Base-by-base conservation (phyloP, 2,797 vertebrate genomes). In the Rhodeus uyekii region DNA sequence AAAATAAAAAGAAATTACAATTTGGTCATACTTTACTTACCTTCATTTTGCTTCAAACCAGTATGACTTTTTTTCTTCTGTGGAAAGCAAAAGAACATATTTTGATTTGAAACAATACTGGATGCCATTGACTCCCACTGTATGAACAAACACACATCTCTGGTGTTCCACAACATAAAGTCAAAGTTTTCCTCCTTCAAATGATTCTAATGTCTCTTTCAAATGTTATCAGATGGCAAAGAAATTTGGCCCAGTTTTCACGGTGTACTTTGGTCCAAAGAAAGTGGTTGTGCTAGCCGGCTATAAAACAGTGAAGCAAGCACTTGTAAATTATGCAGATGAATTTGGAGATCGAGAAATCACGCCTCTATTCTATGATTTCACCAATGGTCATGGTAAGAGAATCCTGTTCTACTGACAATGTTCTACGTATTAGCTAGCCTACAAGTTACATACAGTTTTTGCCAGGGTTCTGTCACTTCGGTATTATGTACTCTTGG, bases 241-340 rank as follows among this genome's bases (percentile, higher is more conserved):
- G n/a, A n/a, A n/a, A n/a, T n/a, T n/a, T n/a, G n/a, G n/a, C n/a
- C n/a, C n/a, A n/a, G 88, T 95, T 1, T 95, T 93, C 58, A 91
- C 86, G 0, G 81, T 94, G 1, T 77, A 92, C 78, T 48, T 94
- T 29, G 93, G 93, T 58, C 67, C 87, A 5, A 86, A 84, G 8
- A 93, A 92, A 86, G 88, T 90, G n/a, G 90, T 95, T 61, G 88
- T 95, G 3, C 84, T 94, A 71, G 88, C 91, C 3, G 93, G 94
- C 8, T 91, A 93, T 82, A 90, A 91, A 84, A 71, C 89, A 0
- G 90, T 95, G 12, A 94, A 90, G 87, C 85, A 94, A 44, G 94
- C 93, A 22, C 88, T 95, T 50, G 88, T 94, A 24, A 78, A 39
- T 78, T 53, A 87, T n/a, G 88, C 89, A 16, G 91, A 90, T 0